A percentile compares a stretch with the other conserved stretches of the same genome.
These are phyloP conservation scores for Zoroaster sp. DNA, from an alignment of 53 echinoderm and acorn worm species.

Conservation along the genomic window DNA sequence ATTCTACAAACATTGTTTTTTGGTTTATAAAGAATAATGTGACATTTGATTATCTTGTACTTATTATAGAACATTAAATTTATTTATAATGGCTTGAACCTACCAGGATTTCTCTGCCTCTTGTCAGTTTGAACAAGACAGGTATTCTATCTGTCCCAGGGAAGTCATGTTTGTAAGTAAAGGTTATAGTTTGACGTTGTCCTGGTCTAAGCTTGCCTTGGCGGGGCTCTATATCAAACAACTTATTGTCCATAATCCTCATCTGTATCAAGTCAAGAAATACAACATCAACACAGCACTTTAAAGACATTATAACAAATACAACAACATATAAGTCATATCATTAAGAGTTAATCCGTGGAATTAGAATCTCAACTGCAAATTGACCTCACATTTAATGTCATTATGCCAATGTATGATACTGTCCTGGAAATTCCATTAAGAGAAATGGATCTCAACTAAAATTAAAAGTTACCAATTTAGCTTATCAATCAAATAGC, in stretches of 20 bases:
- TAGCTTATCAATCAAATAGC: no score
- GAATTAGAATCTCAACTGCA: no score
- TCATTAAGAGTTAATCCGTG: no score
- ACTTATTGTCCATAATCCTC: conserved; percentile 98
- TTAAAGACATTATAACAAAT: no score
- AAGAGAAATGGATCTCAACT: no score
- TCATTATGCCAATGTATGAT: no score
- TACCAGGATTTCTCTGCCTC: conserved; percentile 96
- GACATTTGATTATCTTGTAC: background rate
- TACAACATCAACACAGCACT: background rate
- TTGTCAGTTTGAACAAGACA: conserved; percentile 90
- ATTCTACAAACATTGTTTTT: no score
- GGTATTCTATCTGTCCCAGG: conserved; percentile 92
- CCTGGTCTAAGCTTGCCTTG: conserved; percentile 79
- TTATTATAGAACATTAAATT: background rate
- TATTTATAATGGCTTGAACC: background rate
- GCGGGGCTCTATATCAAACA: conserved; percentile 84
- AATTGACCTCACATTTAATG: no score
- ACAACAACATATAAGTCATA: no score
- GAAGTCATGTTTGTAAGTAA: conserved; percentile 89
- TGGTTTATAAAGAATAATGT: background rate
- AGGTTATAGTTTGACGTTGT: conserved; percentile 85
- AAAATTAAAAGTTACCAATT: no score
- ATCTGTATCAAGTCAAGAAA: conserved; percentile 64
- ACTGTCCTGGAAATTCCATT: no score